Percentiles rank a stretch among this genome's conserved stretches.
Evolutionary conservation across 2,888 invertebrate genomes (phyloP).

Genomic region (Deladenus siricidicola): DNA sequence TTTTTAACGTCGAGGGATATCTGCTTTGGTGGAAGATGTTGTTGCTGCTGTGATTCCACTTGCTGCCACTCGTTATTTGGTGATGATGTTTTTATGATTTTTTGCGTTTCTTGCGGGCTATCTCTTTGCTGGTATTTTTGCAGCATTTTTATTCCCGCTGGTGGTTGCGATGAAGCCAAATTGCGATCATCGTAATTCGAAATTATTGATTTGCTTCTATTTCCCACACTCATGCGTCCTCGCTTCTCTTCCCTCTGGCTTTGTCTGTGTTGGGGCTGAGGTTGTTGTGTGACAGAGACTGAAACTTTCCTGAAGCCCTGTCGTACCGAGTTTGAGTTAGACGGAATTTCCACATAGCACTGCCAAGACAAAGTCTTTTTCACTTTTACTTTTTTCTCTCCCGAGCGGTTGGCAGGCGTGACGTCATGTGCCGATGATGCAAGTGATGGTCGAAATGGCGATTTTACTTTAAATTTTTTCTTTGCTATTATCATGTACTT

Average conservation of each 20-base stretch:
- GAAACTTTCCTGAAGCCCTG: background rate
- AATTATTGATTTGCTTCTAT: background rate
- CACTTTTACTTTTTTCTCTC: background rate
- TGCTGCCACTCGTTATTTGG: too few relatives aligned
- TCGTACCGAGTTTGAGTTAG: background rate
- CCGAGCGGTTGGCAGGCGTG: background rate
- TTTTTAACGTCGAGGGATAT: too few relatives aligned
- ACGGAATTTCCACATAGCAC: background rate
- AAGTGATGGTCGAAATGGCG: too few relatives aligned
- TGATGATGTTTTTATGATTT: too few relatives aligned
- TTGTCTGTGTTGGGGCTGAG: too few relatives aligned
- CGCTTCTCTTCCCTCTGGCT: background rate
- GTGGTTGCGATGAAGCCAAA: background rate
- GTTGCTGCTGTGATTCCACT: too few relatives aligned
- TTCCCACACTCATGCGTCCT: background rate
- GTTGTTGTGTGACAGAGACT: too few relatives aligned
- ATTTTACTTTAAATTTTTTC: too few relatives aligned
- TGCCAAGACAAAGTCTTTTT: background rate
- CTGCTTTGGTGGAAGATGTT: too few relatives aligned
- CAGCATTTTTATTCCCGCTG: background rate
- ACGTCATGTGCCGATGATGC: too few relatives aligned
- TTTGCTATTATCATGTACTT: too few relatives aligned
- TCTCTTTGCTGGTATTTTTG: background rate
- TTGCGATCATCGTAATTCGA: background rate
- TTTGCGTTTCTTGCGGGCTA: too few relatives aligned